Evolutionary conservation across 2,113 vertebrate genomes (phyloP).

Genomic region (Acinonyx jubatus): DNA sequence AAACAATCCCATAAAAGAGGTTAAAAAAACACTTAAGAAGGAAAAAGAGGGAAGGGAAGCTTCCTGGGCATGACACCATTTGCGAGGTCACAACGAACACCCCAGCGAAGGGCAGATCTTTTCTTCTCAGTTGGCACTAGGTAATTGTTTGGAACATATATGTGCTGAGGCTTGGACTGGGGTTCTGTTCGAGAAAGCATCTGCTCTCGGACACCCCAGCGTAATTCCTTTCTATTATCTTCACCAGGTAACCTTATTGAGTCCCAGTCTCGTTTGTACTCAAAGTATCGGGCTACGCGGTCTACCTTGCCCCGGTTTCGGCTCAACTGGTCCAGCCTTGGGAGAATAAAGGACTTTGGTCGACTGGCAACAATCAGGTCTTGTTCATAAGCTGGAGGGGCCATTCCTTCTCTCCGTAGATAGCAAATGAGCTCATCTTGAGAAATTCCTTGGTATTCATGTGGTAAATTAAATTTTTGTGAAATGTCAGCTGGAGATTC

Average conservation of each 20-base stretch:
- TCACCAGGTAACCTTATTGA: slow-evolving; percentile 80
- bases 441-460: neutral
- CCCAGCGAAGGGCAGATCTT: slow-evolving; percentile 90
- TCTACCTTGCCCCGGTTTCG: slow-evolving; percentile 78
- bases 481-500: slow-evolving; percentile 52
- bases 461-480: slow-evolving; percentile 43
- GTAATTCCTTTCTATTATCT: slow-evolving; percentile 70
- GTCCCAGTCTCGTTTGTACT: slow-evolving; percentile 84
- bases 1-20: slow-evolving; percentile 13
- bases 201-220: slow-evolving; percentile 79
- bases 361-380: neutral
- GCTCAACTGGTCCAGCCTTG: slow-evolving; percentile 71
- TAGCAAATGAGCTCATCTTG: slow-evolving; percentile 8
- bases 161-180: slow-evolving; percentile 77
- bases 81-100: slow-evolving; percentile 90
- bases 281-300: slow-evolving; percentile 80
- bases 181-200: slow-evolving; percentile 75
- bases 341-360: slow-evolving; percentile 82
- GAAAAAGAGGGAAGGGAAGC: slow-evolving; percentile 67
- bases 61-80: slow-evolving; percentile 85
- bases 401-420: neutral
- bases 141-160: slow-evolving; percentile 88
- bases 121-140: slow-evolving; percentile 93
- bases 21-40: slow-evolving; percentile 49
- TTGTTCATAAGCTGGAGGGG: slow-evolving; percentile 42